Evolutionary conservation across 2,797 vertebrate genomes (phyloP).

Genomic region (Malurus leucopterus): DNA sequence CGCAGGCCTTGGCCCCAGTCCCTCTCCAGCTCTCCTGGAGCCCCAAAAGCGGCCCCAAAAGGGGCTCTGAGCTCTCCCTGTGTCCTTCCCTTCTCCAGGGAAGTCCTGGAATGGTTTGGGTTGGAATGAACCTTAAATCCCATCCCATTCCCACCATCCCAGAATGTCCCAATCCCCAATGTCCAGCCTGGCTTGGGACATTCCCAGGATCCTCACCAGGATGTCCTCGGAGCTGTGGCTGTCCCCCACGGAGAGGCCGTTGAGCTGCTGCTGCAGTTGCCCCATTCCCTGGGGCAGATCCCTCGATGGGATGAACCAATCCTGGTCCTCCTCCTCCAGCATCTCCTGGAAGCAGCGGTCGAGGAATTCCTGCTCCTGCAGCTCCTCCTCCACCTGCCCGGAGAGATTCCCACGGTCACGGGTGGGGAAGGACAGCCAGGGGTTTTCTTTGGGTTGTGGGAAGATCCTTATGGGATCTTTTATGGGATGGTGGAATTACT

Average conservation of each 20-base stretch:
- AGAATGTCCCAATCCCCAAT: neutral
- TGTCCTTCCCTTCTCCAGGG: no score
- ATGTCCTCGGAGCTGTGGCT: slow-evolving; percentile 84
- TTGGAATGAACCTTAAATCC: neutral
- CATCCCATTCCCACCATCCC: neutral
- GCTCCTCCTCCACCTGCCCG: slow-evolving; percentile 90
- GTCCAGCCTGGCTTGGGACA: neutral
- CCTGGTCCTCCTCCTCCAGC: slow-evolving; percentile 96
- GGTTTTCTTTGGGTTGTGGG: neutral
- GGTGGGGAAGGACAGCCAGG: accelerated
- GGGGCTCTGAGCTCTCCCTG: no score
- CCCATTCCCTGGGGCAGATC: slow-evolving; percentile 89
- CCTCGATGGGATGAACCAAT: slow-evolving; percentile 95
- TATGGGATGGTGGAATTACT: neutral
- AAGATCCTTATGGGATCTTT: no score
- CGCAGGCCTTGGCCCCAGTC: no score
- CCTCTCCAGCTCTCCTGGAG: no score
- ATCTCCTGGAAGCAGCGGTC: slow-evolving; percentile 98
- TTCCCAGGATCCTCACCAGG: slow-evolving; percentile 77
- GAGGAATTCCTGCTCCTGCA: slow-evolving; percentile 94
- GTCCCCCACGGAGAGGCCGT: slow-evolving; percentile 83
- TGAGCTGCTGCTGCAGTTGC: slow-evolving; percentile 94
- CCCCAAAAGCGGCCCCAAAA: no score
- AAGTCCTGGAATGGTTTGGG: neutral
- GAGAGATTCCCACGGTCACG: accelerated